Conservation (phyloP, 2,113 vertebrate genomes). For the Zeus faber region DNA sequence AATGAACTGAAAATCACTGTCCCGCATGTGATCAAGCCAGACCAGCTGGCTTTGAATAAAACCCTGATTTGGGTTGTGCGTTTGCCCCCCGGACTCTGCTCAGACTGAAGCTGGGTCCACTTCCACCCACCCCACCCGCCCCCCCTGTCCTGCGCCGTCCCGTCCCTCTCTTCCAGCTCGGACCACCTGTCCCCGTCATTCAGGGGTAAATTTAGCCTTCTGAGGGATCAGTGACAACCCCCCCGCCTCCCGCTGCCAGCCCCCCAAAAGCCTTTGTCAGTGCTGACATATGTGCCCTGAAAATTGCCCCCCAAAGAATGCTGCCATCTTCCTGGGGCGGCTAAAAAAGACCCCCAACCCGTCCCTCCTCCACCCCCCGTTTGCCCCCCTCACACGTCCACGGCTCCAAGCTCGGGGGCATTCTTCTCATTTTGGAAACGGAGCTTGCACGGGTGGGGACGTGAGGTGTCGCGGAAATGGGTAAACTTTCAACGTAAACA, state of each 20-base stretch:
- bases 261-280: no score
- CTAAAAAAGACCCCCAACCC: conserved; percentile 63
- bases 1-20: conserved; percentile 59
- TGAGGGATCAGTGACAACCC: conserved; percentile 87
- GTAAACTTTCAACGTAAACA: conserved; percentile 4
- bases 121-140: conserved; percentile 78
- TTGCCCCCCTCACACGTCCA: conserved; percentile 29
- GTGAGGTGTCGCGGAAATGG: not conserved
- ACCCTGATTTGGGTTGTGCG: conserved; percentile 87
- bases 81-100: conserved; percentile 82
- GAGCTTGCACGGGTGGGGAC: not conserved
- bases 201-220: conserved; percentile 92
- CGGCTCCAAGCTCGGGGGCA: conserved; percentile 7
- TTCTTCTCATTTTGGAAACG: conserved; percentile 18
- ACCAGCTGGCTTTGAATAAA: conserved; percentile 99
- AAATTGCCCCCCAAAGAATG: conserved; percentile 61
- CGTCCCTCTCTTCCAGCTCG: conserved; percentile 38
- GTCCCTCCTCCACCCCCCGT: conserved; percentile 2
- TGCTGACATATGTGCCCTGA: conserved; percentile 79
- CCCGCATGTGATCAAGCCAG: conserved; percentile 92
- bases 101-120: conserved; percentile 81
- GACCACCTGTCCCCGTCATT: conserved; percentile 92
- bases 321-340: conserved; percentile 71
- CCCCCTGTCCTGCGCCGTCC: conserved; percentile 64
- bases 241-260: not conserved